Base-by-base conservation (phyloP, 2,113 vertebrate species). In the Pterocles gutturalis region DNA sequence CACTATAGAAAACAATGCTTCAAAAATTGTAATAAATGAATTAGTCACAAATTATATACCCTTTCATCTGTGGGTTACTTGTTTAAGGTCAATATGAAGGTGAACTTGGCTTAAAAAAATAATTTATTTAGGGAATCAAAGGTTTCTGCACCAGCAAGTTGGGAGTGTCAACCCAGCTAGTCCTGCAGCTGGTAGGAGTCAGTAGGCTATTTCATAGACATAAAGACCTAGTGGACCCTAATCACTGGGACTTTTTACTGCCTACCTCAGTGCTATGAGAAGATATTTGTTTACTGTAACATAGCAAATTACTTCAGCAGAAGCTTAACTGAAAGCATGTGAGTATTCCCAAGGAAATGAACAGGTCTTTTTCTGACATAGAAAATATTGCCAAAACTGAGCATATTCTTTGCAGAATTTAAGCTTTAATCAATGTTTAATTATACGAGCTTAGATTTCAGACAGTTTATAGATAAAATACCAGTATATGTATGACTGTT, bases 381-480 rank as follows among this genome's bases (percentile, higher is more conserved):
- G 82, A 58, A 95, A 95, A 70, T 11, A 28, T 9, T 86, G 16
- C 72, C 41, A 31, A 89, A 89, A 13, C n/a, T 8, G 34, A 78
- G 38, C 16, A 45, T 88, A 85, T 93, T 54, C 73, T 67, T 79
- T n/a, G 17, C 60, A 75, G 80, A 84, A 82, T 80, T 61, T 43
- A 49, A 55, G 10, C 38, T 72, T 81, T 92, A 70, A 87, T 73
- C 34, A 67, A 26, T 62, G 73, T 72, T 93, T 93, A 60, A 87
- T 93, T 92, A 46, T 36, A 78, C 82, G 75, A 61, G 33, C 48
- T 64, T 89, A 7, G 60, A 58, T 88, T 96, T 90, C 53, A 71
- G 72, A 84, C 41, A 69, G 81, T 64, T 93, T 89, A 45, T 65
- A 80, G 67, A 53, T 51, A 75, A 92, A 96, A 83, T 54, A 41